Evolutionary conservation across 2,113 vertebrate species (phyloP).

Genomic region (Astatotilapia flaviijosephi): DNA sequence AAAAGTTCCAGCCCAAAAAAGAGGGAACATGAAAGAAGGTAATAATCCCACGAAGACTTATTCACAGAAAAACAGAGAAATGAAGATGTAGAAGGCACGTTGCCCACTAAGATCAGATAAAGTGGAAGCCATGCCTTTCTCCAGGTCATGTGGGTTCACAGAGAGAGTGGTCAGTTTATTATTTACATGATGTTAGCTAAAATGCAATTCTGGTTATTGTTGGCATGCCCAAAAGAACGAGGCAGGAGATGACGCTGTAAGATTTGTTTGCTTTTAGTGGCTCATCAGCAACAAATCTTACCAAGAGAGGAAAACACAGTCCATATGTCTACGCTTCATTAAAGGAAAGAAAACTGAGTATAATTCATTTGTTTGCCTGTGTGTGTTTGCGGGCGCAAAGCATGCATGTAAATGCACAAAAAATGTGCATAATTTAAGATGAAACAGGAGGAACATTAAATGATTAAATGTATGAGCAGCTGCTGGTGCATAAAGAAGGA

Average conservation of each 20-base stretch:
- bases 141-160: neutral
- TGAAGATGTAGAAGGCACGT: neutral
- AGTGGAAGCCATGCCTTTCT: neutral
- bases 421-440: neutral
- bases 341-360: neutral
- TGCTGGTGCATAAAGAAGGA: neutral
- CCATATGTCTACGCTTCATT: neutral
- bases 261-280: neutral
- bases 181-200: neutral
- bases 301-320: neutral
- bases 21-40: neutral
- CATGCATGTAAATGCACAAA: neutral
- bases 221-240: neutral
- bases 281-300: neutral
- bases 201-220: neutral
- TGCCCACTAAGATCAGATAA: neutral
- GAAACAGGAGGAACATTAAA: neutral
- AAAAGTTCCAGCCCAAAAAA: neutral
- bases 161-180: neutral
- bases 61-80: neutral
- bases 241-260: neutral
- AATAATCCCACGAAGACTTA: neutral
- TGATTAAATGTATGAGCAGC: slow-evolving; percentile 21
- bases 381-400: neutral
- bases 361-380: neutral